Conservation (phyloP, 2,797 vertebrate genomes). For the Rhadinocentrus ornatus region DNA sequence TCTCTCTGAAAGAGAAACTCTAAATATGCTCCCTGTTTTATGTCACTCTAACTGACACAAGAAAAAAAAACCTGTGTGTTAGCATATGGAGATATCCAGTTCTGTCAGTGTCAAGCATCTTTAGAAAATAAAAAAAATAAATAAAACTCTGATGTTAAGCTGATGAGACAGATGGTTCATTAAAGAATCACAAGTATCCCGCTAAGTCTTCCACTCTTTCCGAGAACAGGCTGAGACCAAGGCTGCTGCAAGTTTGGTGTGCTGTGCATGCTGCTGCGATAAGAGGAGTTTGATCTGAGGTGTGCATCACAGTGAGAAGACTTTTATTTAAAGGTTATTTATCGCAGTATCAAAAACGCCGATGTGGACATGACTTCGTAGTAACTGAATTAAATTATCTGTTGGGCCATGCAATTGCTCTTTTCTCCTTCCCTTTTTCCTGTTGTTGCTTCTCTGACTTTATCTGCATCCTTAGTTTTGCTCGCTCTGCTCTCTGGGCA, state of each 20-base stretch:
- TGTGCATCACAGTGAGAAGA: constrained; percentile 22
- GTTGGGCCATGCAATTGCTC: constrained; percentile 1
- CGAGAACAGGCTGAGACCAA: constrained; percentile 36
- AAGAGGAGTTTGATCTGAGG: constrained; percentile 25
- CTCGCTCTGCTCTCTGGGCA: constrained; percentile 43
- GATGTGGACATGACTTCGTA: neutral
- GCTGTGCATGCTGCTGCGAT: constrained; percentile 9
- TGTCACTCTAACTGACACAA: constrained; percentile 33
- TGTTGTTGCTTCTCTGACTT: constrained; percentile 25
- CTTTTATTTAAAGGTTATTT: constrained; percentile 29
- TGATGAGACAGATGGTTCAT: constrained; percentile 80
- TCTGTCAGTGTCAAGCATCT: constrained; percentile 59
- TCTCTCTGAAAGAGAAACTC: constrained; percentile 5
- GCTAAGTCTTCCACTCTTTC: constrained; percentile 64
- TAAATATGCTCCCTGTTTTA: constrained; percentile 18
- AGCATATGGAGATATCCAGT: constrained; percentile 68
- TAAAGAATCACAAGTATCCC: constrained; percentile 75
- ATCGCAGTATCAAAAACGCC: neutral
- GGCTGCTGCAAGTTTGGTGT: constrained; percentile 35
- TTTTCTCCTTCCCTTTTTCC: neutral
- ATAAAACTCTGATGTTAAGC: constrained; percentile 50
- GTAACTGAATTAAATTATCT: neutral
- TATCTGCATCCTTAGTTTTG: constrained; percentile 41
- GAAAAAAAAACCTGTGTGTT: constrained; percentile 23
- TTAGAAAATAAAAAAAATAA: constrained; percentile 29